Evolutionary conservation across 2,113 vertebrate species (phyloP).

Genomic region (Agelaius phoeniceus): DNA sequence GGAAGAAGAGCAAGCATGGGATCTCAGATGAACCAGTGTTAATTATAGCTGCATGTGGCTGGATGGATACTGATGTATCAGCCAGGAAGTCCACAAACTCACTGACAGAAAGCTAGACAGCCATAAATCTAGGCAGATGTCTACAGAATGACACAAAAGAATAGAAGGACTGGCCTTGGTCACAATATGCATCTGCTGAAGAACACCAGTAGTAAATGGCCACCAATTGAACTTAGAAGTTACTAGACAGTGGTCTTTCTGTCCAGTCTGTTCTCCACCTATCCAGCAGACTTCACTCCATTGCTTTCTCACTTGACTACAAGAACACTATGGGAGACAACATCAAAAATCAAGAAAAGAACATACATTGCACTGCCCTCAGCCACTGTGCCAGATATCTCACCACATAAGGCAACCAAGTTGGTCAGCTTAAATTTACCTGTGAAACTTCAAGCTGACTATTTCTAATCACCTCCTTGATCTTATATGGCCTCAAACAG

Average conservation of each 20-base stretch:
- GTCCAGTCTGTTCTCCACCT: not conserved
- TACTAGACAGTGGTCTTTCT: not conserved
- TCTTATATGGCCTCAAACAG: not conserved
- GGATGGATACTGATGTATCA: not conserved
- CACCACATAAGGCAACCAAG: not conserved
- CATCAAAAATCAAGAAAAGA: not conserved
- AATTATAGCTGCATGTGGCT: not conserved
- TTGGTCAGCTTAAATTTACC: not conserved
- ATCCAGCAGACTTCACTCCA: not conserved
- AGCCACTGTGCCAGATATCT: not conserved
- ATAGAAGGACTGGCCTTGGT: not conserved
- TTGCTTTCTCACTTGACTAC: not conserved
- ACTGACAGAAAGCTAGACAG: not conserved
- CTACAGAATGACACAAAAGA: not conserved
- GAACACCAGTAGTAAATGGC: not conserved
- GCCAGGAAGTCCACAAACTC: rapidly evolving
- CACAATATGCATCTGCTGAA: not conserved
- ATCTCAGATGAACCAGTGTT: not conserved
- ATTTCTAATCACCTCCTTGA: not conserved
- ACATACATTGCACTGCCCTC: not conserved
- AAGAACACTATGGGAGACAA: not conserved
- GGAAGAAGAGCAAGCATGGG: not conserved
- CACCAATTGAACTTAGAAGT: not conserved
- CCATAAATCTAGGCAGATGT: not conserved
- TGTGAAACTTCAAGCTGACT: not conserved